Evolutionary conservation across 2,888 invertebrate genomes (phyloP), one percentile per base, ranked within the genome.

Genomic region (Caenorhabditis wallacei): DNA sequence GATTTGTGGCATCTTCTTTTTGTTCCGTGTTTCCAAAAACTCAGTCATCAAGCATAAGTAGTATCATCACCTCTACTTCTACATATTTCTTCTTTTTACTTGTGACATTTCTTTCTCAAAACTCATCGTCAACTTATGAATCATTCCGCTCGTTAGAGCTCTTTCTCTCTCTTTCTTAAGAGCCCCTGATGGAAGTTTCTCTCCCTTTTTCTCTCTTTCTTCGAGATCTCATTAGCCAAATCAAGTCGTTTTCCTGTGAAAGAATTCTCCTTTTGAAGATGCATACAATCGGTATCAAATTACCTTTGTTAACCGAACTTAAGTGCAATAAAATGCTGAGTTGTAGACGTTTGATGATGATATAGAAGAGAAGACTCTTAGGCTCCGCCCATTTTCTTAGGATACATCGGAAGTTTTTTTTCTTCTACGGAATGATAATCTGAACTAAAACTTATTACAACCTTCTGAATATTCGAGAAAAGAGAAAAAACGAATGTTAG

Each of bases 121-220:
- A 64, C 64, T 64, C 64, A 64, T 64, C 64, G 64, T 64, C 64
- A 64, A 56, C 69, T 69, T 69, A 69, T 69, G 69, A 69, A 69
- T 69, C 56, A 69, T 56, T 69, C 69, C 30, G 54, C 64, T 68
- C 68, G 68, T 68, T 68, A 68, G 54, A 54, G 68, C 53, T 54
- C 54, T 8, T 48, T 48, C n/a, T 64, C 48, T 64, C 26, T 53
- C 43, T 69, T 16, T 40, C 16, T 16, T 35, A 57, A 69, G 30
- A 56, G 69, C 64, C n/a, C n/a, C 64, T 64, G 51, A 63, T 63
- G 63, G 18, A 63, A 64, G 51, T 35, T 64, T 46, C 64, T 64
- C 51, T 26, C 26, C 26, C 46, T 63, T 30, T 18, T 63, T 46
- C 43, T 43, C 43, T n/a, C n/a, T 30, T 20, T 20, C 46, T 46